phyloP scores from a whole-genome alignment of 2,113 vertebrate species.

The Tragelaphus scriptus region DNA sequence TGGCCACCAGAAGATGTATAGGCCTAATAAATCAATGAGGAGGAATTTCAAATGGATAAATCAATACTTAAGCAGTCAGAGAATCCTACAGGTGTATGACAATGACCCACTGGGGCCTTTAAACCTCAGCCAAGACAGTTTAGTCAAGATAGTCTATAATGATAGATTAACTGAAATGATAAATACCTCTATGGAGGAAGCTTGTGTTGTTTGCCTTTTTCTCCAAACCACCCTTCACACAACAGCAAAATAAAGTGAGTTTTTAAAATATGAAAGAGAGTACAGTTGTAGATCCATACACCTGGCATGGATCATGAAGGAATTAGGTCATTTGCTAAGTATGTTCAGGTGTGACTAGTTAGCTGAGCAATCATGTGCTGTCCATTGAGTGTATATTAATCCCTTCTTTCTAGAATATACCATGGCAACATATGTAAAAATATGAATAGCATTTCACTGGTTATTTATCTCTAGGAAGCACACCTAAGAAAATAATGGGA shows the following conservation, averaged over 20 bases:
- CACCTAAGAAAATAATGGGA: background rate
- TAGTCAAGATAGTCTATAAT: slow-evolving; percentile 24
- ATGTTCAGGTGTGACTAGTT: slow-evolving; percentile 35
- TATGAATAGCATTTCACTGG: background rate
- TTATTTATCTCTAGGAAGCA: background rate
- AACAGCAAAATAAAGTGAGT: background rate
- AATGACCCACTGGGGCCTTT: slow-evolving; percentile 41
- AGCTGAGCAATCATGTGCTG: background rate
- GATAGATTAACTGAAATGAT: slow-evolving; percentile 48
- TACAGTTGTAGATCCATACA: background rate
- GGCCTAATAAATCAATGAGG: slow-evolving; percentile 67
- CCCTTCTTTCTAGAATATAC: background rate
- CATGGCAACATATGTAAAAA: background rate
- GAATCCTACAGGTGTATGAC: slow-evolving; percentile 57
- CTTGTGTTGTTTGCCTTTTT: background rate
- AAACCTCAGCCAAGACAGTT: slow-evolving; percentile 26
- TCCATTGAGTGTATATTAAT: background rate
- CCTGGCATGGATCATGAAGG: background rate
- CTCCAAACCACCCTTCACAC: background rate
- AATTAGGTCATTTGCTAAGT: slow-evolving; percentile 16
- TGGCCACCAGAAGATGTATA: slow-evolving; percentile 56
- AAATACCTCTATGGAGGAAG: background rate
- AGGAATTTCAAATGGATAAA: slow-evolving; percentile 67
- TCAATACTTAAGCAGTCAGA: slow-evolving; percentile 59
- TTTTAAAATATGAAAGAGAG: background rate